These are phyloP conservation scores for Lithobates sylvaticus DNA, from an alignment of 2,797 vertebrate genomes.

Conservation along the genomic window DNA sequence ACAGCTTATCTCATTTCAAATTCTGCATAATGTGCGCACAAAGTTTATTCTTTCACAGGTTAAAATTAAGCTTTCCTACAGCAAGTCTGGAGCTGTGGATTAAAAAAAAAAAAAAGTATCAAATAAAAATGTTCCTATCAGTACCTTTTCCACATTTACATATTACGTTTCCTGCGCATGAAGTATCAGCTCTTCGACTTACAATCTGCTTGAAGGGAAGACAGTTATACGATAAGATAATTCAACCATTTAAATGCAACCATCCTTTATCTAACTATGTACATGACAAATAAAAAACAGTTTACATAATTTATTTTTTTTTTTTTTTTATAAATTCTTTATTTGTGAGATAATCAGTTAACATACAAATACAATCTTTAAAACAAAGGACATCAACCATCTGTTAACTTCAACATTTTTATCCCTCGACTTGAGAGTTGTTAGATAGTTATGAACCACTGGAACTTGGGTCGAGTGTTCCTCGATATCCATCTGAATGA, in stretches of 20 bases:
- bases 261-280: background rate
- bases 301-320: constrained; percentile 3
- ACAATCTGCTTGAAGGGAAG: background rate
- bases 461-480: too few species aligned
- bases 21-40: constrained; percentile 47
- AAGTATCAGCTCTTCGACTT: constrained; percentile 37
- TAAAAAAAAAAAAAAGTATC: background rate
- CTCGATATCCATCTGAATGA: too few species aligned
- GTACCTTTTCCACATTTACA: background rate
- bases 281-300: background rate
- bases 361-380: too few species aligned
- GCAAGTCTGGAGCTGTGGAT: background rate
- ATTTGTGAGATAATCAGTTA: too few species aligned
- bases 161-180: background rate
- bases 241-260: background rate
- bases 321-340: too few species aligned
- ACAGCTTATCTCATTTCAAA: constrained; percentile 53
- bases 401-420: too few species aligned
- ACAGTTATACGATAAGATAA: background rate
- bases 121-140: background rate
- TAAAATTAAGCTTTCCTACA: constrained; percentile 39
- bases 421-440: too few species aligned
- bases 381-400: too few species aligned
- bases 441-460: too few species aligned
- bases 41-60: constrained; percentile 50